Percentiles rank a stretch among this genome's conserved stretches.
Evolutionary conservation across 37 sponge, comb jelly and placozoan species (phyloP).

Genomic region (Chondrosia reniformis): DNA sequence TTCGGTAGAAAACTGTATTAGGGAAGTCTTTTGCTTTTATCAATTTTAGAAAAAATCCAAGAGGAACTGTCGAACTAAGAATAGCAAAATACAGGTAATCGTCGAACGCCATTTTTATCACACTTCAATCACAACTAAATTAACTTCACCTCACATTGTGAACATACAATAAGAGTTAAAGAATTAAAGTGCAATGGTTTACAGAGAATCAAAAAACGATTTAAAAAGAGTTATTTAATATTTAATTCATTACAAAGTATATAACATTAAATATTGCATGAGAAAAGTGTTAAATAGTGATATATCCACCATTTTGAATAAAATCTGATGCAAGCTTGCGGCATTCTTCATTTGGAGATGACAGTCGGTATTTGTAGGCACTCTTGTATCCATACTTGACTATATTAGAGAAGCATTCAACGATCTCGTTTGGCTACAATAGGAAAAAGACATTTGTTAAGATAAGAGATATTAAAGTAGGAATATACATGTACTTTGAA

Average conservation of each 20-base stretch:
- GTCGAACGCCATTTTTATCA: slow-evolving; percentile 20
- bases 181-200: too few species aligned
- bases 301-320: too few species aligned
- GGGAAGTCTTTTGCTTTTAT: neutral
- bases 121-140: neutral
- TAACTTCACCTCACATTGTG: too few species aligned
- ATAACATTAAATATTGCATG: too few species aligned
- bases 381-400: neutral
- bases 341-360: neutral
- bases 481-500: too few species aligned
- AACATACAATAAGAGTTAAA: too few species aligned
- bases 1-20: neutral
- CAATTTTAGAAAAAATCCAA: neutral
- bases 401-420: neutral
- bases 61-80: neutral
- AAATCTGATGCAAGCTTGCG: neutral
- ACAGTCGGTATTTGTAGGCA: neutral
- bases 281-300: too few species aligned
- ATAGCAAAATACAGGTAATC: slow-evolving; percentile 20
- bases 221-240: too few species aligned
- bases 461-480: too few species aligned
- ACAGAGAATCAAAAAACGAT: too few species aligned
- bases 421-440: neutral
- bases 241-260: too few species aligned
- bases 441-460: too few species aligned